Conservation (phyloP, 2,113 vertebrate genomes). For the Osmerus eperlanus region DNA sequence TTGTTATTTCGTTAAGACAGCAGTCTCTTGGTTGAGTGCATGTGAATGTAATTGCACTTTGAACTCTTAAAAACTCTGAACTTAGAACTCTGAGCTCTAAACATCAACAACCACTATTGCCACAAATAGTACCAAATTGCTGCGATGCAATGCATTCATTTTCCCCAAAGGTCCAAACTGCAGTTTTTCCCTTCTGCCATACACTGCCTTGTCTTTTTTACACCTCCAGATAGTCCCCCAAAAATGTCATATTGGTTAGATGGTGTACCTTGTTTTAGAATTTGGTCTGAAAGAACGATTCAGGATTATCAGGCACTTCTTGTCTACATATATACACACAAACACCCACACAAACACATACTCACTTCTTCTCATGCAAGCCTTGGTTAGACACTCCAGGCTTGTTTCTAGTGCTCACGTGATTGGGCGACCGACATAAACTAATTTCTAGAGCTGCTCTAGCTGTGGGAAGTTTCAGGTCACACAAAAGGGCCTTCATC, state of each 20-base stretch:
- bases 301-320: constrained; percentile 31
- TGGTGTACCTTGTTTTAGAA: constrained; percentile 64
- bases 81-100: constrained; percentile 51
- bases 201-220: not conserved
- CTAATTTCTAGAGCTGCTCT: constrained; percentile 59
- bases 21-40: constrained; percentile 43
- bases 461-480: constrained; percentile 49
- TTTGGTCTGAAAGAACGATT: constrained; percentile 60
- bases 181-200: not conserved
- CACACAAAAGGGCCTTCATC: constrained; percentile 59
- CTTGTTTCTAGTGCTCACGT: constrained; percentile 51
- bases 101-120: too few species aligned
- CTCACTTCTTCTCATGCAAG: not conserved
- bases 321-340: constrained; percentile 11
- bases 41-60: constrained; percentile 28
- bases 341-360: constrained; percentile 3
- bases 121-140: too few species aligned
- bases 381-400: not conserved
- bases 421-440: constrained; percentile 58
- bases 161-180: too few species aligned
- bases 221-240: constrained; percentile 30
- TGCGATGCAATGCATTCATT: too few species aligned
- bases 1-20: constrained; percentile 46
- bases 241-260: constrained; percentile 53
- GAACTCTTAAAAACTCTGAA: constrained; percentile 51